Percentiles rank a stretch among this genome's conserved stretches.
Conservation (phyloP, 2,888 invertebrate species). For the Cyrtodaria siliqua region DNA sequence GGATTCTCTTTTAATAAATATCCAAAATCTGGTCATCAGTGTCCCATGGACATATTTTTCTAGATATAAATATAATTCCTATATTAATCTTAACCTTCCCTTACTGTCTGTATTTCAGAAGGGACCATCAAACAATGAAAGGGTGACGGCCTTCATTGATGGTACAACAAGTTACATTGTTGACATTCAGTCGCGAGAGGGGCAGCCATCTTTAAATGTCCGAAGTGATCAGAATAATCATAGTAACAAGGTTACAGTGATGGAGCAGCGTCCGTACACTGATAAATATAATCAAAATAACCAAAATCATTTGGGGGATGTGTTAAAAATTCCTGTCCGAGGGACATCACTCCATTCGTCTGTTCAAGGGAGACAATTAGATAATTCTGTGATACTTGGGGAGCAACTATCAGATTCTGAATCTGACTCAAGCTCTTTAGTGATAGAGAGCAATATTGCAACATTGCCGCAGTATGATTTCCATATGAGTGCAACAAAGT, state of each 20-base stretch:
- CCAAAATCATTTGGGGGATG: background rate
- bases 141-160: conserved; percentile 81
- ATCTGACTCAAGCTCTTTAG: conserved; percentile 44
- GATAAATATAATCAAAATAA: background rate
- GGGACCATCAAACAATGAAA: conserved; percentile 72
- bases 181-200: background rate
- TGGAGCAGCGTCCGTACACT: too few species aligned
- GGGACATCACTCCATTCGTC: conserved; percentile 21
- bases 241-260: background rate
- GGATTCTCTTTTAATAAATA: too few species aligned
- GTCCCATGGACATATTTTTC: too few species aligned
- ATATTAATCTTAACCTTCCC: too few species aligned
- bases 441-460: conserved; percentile 30
- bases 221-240: background rate
- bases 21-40: too few species aligned
- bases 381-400: conserved; percentile 17
- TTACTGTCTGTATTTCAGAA: too few species aligned
- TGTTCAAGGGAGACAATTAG: background rate
- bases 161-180: conserved; percentile 55
- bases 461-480: conserved; percentile 77
- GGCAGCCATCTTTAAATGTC: background rate
- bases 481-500: conserved; percentile 68
- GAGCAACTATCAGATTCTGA: conserved; percentile 54
- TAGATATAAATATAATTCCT: too few species aligned
- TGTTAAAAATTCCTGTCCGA: background rate